Base-by-base conservation (phyloP, 2,888 invertebrate genomes). In the Allacma fusca region DNA sequence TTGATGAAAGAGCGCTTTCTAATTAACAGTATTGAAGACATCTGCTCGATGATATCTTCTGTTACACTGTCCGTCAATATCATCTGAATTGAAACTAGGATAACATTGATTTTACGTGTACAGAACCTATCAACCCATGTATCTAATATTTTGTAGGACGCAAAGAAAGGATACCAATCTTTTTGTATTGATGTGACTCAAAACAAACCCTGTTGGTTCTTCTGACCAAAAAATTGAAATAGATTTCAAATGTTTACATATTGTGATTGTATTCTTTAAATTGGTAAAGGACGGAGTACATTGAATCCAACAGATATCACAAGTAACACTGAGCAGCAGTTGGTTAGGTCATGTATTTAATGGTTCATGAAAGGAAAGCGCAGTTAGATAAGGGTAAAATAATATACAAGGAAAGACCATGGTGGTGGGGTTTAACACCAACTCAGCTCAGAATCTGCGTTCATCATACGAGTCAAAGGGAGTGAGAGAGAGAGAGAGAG, bases 321-420 rank as follows among this genome's bases (percentile, higher is more conserved):
- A 12, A 5, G 50, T 19, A 16, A 19, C 2, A 50, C 19, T 12
- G 50, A 50, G 19, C 4, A 50, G 50, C 40, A 28, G 68, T 40
- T 68, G 68, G 34, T 29, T 68, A 68, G 68, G 68, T 68, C 68
- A 68, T 68, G 68, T 40, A 68, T 68, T 68, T 68, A 68, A 68
- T 68, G 68, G 68, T 23, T 68, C 68, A 68, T 68, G 68, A 68
- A 68, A 40, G 68, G 43, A 40, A 68, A 40, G 40, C 34, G 68
- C 68, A 68, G 68, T 68, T 68, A 68, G 67, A 67, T 26, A n/a
- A 12, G 57, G 2, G 57, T 2, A 62, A 9, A 2, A 26, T 24
- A 62, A 23, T 24, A 62, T 12, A 26, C 24, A 62, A 62, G 24
- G 26, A 24, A 26, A 62, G 24, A 24, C 9, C 26, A 62, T 62